A percentile compares a stretch with the other conserved stretches of the same genome.
Conservation (phyloP, 1,140 invertebrate species). For the Drosophila lini region DNA sequence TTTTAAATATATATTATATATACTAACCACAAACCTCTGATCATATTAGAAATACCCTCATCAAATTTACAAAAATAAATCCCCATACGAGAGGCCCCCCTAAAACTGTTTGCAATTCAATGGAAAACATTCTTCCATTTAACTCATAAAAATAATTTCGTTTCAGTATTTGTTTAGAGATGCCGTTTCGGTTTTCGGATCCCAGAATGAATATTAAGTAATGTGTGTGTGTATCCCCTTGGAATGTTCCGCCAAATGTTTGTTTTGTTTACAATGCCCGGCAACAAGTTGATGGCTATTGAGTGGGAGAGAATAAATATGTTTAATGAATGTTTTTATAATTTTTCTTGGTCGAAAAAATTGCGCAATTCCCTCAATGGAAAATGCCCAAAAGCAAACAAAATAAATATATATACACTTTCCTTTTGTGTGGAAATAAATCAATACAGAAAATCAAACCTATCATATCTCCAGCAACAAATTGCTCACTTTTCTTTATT, state of each 20-base stretch:
- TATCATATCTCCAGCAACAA: slow-evolving; percentile 57
- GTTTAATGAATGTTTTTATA: slow-evolving; percentile 79
- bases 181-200: slow-evolving; percentile 32
- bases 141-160: slow-evolving; percentile 73
- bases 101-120: slow-evolving; percentile 20
- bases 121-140: slow-evolving; percentile 73
- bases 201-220: slow-evolving; percentile 58
- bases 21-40: not conserved
- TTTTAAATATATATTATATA: not conserved
- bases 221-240: slow-evolving; percentile 29
- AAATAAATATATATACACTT: slow-evolving; percentile 61
- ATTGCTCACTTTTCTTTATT: slow-evolving; percentile 74
- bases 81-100: not conserved
- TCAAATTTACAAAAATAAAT: not conserved
- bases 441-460: slow-evolving; percentile 62
- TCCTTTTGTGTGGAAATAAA: slow-evolving; percentile 46
- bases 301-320: slow-evolving; percentile 55
- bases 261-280: slow-evolving; percentile 71
- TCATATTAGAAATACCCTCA: not conserved
- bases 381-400: slow-evolving; percentile 48
- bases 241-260: slow-evolving; percentile 49
- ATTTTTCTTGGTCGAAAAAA: slow-evolving; percentile 49
- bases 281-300: slow-evolving; percentile 75
- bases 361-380: slow-evolving; percentile 65
- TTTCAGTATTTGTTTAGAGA: slow-evolving; percentile 43